Evolutionary conservation across 2,113 vertebrate genomes (phyloP).

Genomic region (Lophius piscatorius): DNA sequence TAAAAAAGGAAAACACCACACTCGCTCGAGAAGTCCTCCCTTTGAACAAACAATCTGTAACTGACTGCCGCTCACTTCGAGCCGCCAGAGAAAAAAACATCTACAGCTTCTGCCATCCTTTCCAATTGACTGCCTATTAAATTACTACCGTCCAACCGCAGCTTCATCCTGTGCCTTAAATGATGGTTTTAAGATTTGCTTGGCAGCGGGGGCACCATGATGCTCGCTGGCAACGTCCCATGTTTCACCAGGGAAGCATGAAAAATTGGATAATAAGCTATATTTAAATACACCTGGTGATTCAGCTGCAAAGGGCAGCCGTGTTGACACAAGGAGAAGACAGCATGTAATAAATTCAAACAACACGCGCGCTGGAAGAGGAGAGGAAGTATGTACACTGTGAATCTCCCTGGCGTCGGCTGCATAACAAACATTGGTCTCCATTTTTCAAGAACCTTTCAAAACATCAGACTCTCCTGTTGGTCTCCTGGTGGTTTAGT

Average conservation of each 20-base stretch:
- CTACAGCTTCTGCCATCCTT: constrained; percentile 44
- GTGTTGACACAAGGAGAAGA: constrained; percentile 16
- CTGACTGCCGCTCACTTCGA: constrained; percentile 25
- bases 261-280: constrained; percentile 50
- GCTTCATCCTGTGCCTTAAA: constrained; percentile 55
- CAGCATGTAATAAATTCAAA: constrained; percentile 25
- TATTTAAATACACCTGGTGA: constrained; percentile 36
- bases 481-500: constrained; percentile 49
- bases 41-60: constrained; percentile 50
- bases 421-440: constrained; percentile 22
- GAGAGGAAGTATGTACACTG: constrained; percentile 5
- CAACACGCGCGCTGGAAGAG: not conserved
- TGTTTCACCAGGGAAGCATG: constrained; percentile 31
- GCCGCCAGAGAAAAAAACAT: constrained; percentile 39
- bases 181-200: constrained; percentile 61
- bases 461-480: constrained; percentile 17
- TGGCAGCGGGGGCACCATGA: constrained; percentile 33
- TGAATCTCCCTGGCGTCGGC: constrained; percentile 14
- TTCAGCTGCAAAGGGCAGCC: constrained; percentile 11
- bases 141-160: constrained; percentile 54
- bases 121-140: constrained; percentile 58
- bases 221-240: constrained; percentile 26
- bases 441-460: constrained; percentile 19
- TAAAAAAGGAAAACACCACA: constrained; percentile 24
- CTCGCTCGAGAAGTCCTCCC: constrained; percentile 35